phyloP scores from a whole-genome alignment of 2,888 invertebrate species.

The Protonemura montana region DNA sequence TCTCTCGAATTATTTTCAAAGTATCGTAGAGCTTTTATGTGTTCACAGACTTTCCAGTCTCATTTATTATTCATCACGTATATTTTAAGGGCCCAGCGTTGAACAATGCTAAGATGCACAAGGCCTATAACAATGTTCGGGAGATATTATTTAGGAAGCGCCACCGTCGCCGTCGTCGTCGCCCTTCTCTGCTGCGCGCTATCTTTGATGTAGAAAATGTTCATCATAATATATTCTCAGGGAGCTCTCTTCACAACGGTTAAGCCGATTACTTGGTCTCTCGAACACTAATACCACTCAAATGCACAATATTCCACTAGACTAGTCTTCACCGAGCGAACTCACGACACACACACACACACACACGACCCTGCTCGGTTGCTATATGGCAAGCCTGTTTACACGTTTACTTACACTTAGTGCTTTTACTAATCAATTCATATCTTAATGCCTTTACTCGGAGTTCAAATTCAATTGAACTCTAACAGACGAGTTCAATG shows the following conservation, averaged over 20 bases:
- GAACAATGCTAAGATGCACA: not conserved
- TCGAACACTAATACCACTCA: slow-evolving; percentile 19
- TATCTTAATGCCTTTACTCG: slow-evolving; percentile 9
- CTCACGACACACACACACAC: not conserved
- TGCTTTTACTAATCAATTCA: slow-evolving; percentile 2
- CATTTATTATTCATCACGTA: slow-evolving; percentile 38
- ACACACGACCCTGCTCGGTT: not conserved
- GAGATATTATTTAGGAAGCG: not conserved
- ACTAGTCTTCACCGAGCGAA: not conserved
- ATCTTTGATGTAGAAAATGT: slow-evolving; percentile 12
- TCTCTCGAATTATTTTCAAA: slow-evolving; percentile 33
- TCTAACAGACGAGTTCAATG: not conserved
- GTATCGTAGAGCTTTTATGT: slow-evolving; percentile 23
- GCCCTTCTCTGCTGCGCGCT: not conserved
- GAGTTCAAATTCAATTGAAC: not conserved
- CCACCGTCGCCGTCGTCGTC: not conserved
- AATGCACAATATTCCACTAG: slow-evolving; percentile 20
- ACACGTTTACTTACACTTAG: not conserved
- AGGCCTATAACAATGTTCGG: not conserved
- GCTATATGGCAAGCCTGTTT: not conserved
- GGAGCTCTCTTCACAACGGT: not conserved
- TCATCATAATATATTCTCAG: slow-evolving; percentile 12
- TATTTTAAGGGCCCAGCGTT: not conserved
- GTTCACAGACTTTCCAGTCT: slow-evolving; percentile 18
- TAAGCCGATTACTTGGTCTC: slow-evolving; percentile 27